Percentiles rank a stretch among this genome's conserved stretches.
Evolutionary conservation across 2,113 vertebrate species (phyloP).

Genomic region (Lampris megalopsis): DNA sequence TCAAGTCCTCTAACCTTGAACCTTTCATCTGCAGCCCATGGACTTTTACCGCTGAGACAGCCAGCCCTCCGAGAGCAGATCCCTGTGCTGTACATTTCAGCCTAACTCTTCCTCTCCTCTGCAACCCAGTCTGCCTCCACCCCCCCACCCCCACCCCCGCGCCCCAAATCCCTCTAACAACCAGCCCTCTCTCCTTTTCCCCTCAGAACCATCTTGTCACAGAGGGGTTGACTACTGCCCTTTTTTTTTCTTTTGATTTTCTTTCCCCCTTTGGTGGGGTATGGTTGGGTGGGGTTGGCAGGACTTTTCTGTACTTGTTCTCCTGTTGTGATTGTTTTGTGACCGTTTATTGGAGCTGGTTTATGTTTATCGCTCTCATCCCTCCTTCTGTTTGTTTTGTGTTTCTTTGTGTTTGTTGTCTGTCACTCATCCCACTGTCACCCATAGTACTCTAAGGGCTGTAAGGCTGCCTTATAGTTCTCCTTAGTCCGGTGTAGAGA

Average conservation of each 20-base stretch:
- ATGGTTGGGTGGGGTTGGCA: neutral
- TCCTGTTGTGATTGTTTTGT: slow-evolving; percentile 11
- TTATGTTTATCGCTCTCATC: slow-evolving; percentile 32
- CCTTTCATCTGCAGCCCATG: slow-evolving; percentile 80
- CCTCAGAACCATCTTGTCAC: slow-evolving; percentile 12
- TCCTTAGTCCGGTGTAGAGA: slow-evolving; percentile 43
- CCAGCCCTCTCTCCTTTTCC: neutral
- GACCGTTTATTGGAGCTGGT: neutral
- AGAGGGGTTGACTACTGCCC: slow-evolving; percentile 65
- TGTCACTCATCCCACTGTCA: slow-evolving; percentile 49
- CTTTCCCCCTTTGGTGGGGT: neutral
- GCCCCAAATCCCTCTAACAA: too few species aligned
- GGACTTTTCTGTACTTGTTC: slow-evolving; percentile 19
- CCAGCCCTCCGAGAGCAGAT: slow-evolving; percentile 80
- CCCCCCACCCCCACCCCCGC: too few species aligned
- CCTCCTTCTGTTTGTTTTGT: slow-evolving; percentile 28
- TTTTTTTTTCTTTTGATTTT: slow-evolving; percentile 44
- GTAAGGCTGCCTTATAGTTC: slow-evolving; percentile 45
- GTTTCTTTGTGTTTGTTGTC: slow-evolving; percentile 55
- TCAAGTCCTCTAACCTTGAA: slow-evolving; percentile 59
- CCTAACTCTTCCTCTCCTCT: slow-evolving; percentile 32
- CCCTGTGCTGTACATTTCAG: slow-evolving; percentile 33
- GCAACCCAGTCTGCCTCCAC: neutral
- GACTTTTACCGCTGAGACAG: slow-evolving; percentile 87
- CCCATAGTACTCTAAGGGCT: slow-evolving; percentile 49